Evolutionary conservation across 2,797 vertebrate genomes (phyloP).

Genomic region (Pempheris klunzingeri): DNA sequence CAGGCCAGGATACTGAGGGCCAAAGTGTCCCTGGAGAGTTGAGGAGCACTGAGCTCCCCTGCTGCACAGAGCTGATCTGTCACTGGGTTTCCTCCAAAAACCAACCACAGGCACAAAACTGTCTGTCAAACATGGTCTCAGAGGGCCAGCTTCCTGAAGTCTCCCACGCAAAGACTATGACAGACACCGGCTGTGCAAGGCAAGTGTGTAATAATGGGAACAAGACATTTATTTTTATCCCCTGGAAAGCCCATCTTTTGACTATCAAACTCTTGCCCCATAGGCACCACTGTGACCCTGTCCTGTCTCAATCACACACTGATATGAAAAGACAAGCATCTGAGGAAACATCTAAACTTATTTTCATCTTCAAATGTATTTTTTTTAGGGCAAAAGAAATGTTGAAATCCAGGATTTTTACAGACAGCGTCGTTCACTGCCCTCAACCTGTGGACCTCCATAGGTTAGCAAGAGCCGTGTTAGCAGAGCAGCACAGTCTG

Average conservation of each 20-base stretch:
- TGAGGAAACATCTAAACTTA: not conserved
- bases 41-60: slow-evolving; percentile 60
- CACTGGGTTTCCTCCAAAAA: slow-evolving; percentile 82
- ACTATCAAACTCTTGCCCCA: not conserved
- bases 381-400: not conserved
- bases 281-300: not conserved
- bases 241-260: not conserved
- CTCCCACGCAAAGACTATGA: slow-evolving; percentile 26
- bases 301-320: no score
- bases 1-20: slow-evolving; percentile 40
- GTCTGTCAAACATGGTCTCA: slow-evolving; percentile 75
- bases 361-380: no score
- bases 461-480: no score
- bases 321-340: not conserved
- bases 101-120: slow-evolving; percentile 68
- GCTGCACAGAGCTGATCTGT: slow-evolving; percentile 85
- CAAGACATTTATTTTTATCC: slow-evolving; percentile 32
- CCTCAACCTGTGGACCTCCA: not conserved
- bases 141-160: slow-evolving; percentile 69
- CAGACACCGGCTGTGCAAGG: not conserved
- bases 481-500: no score
- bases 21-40: slow-evolving; percentile 37
- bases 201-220: slow-evolving; percentile 13
- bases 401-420: not conserved
- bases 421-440: no score